phyloP scores from a whole-genome alignment of 2,797 vertebrate genomes.

The Rhynchonycteris naso region DNA sequence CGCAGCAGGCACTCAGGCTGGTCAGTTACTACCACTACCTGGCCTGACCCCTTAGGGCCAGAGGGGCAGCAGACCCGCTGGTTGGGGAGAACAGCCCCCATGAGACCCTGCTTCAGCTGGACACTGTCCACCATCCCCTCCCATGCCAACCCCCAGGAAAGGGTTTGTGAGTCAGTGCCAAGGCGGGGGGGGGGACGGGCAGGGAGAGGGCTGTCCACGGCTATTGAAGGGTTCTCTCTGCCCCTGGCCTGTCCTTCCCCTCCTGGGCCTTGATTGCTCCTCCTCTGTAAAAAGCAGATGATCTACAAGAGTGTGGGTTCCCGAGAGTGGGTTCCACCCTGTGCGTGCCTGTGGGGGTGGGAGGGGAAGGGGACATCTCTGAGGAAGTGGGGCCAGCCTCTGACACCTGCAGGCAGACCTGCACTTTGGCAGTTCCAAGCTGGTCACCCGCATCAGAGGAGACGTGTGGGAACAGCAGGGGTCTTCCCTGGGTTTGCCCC shows the following conservation, averaged over 20 bases:
- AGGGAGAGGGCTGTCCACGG: not conserved
- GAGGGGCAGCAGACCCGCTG: not conserved
- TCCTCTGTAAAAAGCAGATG: not conserved
- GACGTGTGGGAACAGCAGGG: not conserved
- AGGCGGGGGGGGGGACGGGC: not conserved
- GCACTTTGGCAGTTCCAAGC: not conserved
- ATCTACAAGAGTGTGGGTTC: too few relatives aligned
- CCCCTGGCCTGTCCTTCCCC: not conserved
- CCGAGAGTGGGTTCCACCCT: not conserved
- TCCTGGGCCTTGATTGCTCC: not conserved
- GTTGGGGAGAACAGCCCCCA: not conserved
- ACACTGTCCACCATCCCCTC: not conserved
- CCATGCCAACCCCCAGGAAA: not conserved
- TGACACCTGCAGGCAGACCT: not conserved
- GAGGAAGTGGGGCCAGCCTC: not conserved
- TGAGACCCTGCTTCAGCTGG: not conserved
- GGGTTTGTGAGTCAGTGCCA: not conserved
- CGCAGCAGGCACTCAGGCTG: not conserved
- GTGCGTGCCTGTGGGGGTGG: not conserved
- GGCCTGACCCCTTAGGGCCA: not conserved
- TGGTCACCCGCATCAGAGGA: not conserved
- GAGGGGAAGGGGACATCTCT: not conserved
- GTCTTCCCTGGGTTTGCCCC: not conserved
- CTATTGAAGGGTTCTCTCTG: not conserved
- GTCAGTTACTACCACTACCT: not conserved